Evolutionary conservation across 2,888 invertebrate species (phyloP).

Genomic region (Meloe dianella): DNA sequence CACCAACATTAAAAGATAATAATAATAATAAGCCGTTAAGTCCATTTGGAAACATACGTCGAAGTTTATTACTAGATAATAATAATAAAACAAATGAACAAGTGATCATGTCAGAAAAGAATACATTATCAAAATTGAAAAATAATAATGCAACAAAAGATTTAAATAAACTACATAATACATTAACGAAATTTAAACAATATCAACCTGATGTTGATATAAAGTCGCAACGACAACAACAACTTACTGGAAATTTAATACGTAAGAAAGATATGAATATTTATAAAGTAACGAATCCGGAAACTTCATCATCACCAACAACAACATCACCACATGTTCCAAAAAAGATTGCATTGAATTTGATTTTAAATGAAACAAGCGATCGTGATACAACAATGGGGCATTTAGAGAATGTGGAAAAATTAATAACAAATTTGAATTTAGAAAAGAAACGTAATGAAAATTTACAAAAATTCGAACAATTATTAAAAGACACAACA

Average conservation of each 20-base stretch:
- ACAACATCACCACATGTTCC: slow-evolving; percentile 21
- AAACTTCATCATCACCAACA: slow-evolving; percentile 15
- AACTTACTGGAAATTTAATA: slow-evolving; percentile 36
- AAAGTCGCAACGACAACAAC: slow-evolving; percentile 48
- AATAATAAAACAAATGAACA: slow-evolving; percentile 37
- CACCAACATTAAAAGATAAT: slow-evolving; percentile 30
- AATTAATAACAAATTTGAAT: slow-evolving; percentile 51
- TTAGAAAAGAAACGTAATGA: slow-evolving; percentile 51
- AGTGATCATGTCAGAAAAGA: slow-evolving; percentile 42
- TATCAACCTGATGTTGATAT: slow-evolving; percentile 63
- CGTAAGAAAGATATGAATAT: slow-evolving; percentile 51
- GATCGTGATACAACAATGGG: slow-evolving; percentile 48
- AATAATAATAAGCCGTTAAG: slow-evolving; percentile 42
- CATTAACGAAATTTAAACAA: slow-evolving; percentile 62
- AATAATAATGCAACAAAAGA: slow-evolving; percentile 56
- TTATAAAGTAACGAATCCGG: slow-evolving; percentile 44
- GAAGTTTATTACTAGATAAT: slow-evolving; percentile 30
- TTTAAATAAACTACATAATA: slow-evolving; percentile 57
- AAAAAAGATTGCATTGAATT: slow-evolving; percentile 37
- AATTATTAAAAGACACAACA: slow-evolving; percentile 44
- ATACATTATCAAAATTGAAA: slow-evolving; percentile 21
- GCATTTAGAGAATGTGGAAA: slow-evolving; percentile 58
- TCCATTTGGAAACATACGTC: slow-evolving; percentile 39
- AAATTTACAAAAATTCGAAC: slow-evolving; percentile 55
- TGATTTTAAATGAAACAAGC: slow-evolving; percentile 39